Evolutionary conservation across 2,797 vertebrate genomes (phyloP).

Genomic region (Paramormyrops hopkinsi): DNA sequence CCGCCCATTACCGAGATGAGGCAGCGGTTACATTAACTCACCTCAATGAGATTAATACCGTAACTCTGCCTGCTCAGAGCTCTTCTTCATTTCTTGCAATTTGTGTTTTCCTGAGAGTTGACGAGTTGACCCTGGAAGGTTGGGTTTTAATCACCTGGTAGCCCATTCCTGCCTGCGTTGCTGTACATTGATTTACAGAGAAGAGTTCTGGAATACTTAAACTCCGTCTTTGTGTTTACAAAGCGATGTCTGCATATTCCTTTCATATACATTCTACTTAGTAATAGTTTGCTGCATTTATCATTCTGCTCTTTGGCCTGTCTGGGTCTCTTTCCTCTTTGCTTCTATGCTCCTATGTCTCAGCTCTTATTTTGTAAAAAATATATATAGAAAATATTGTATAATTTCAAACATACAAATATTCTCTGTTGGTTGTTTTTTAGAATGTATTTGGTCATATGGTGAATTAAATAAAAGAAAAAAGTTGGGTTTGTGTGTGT

Average conservation of each 20-base stretch:
- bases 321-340: background rate
- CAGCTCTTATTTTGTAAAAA: constrained; percentile 63
- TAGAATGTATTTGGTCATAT: constrained; percentile 73
- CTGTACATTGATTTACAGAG: background rate
- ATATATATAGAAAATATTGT: constrained; percentile 67
- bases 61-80: background rate
- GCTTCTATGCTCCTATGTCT: background rate
- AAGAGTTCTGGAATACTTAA: background rate
- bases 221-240: background rate
- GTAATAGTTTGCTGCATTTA: background rate
- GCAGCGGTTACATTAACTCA: background rate
- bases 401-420: constrained; percentile 64
- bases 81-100: background rate
- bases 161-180: background rate
- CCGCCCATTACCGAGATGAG: background rate
- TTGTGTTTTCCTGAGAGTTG: background rate
- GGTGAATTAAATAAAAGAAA: constrained; percentile 63
- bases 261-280: background rate
- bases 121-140: background rate
- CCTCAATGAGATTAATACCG: background rate
- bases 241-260: background rate
- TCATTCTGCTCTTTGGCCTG: background rate
- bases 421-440: constrained; percentile 37
- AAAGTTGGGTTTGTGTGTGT: constrained; percentile 26
- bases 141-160: background rate